Evolutionary conservation across 35 echinoderm and acorn worm species (phyloP), one percentile per base, ranked within the genome.

Genomic region (Eucidaris tribuloides): DNA sequence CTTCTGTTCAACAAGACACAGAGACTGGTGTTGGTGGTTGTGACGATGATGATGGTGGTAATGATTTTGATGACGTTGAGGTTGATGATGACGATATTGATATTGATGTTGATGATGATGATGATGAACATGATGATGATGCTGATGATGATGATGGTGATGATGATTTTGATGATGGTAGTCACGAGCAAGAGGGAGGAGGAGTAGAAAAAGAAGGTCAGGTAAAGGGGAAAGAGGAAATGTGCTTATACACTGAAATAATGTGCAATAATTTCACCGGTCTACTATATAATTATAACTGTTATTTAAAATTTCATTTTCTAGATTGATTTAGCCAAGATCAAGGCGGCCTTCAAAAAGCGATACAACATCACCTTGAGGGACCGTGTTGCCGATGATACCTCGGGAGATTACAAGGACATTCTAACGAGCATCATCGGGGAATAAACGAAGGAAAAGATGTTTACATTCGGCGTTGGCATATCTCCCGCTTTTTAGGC

Each of bases 311-410:
- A 32, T 44, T 39, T 1, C 3, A 11, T 25, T 23, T n/a, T 65
- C 15, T 48, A 84, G 82, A 32, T 84, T 42, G 82, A 84, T n/a
- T 49, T 84, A 33, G 82, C 29, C 27, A 63, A 84, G 61, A 84
- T 84, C 82, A 84, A 84, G 39, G 3, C 24, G 19, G 63, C 32
- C 17, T 84, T 68, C 63, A 5, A 15, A 2, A 45, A 29, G 42
- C 15, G 25, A 28, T 46, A 71, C 24, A 44, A 44, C 39, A 71
- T 29, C 41, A 28, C 82, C 13, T 44, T 84, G 15, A 23, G 40
- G 3, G 82, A 84, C 7, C 36, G 40, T 37, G 19, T 84, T 63
- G 30, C 40, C 23, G 29, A 39, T 1, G 82, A 84, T 42, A 84
- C 82, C 0, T 48, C 40, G 2, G 82, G 82, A n/a, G 58, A 84